Base-by-base conservation (phyloP, 1,140 invertebrate species). In the Muscidifurax raptorellus region DNA sequence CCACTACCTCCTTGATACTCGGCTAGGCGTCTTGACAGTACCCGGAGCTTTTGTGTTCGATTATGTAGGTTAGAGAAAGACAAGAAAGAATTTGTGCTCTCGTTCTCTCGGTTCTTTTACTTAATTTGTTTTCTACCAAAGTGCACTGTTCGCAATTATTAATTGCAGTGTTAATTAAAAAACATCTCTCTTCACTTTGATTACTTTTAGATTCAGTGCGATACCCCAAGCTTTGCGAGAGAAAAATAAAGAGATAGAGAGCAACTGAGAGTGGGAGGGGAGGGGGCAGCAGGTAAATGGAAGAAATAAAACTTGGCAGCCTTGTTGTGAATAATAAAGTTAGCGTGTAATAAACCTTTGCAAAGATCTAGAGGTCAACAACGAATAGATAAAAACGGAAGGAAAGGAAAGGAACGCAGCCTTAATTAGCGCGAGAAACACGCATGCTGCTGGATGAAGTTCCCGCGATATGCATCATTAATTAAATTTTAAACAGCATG, bases 391-490 rank as follows among this genome's bases (percentile, higher is more conserved):
- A 71, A 72, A 40, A 83, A 40, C 5, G 9, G 25, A 69, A 27
- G 67, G 67, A n/a, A 25, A 18, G n/a, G 66, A 44, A 32, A 59
- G 47, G 32, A 36, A 83, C 18, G 44, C 40, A 36, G 27, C 36
- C 59, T 78, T 83, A 83, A 83, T 83, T 78, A 83, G 71, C n/a
- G 44, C 32, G 32, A 12, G 72, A 52, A 13, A 47, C 18, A 44
- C 22, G 72, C 72, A 7, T 27, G 30, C 25, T 32, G 66, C 28
- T 28, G 32, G 66, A 64, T 59, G 12, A 27, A 80, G 80, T 78
- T 79, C 40, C 5, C 59, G 67, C 30, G 80, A 81, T 81, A 81
- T 25, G 67, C 47, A 84, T 79, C 69, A 47, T 83, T 83, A 83
- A 83, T 83, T 78, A 83, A 77, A 77, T 83, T 77, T 77, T 77